phyloP scores from a whole-genome alignment of 2,888 invertebrate species.

The Drosophila flavopinicola region DNA sequence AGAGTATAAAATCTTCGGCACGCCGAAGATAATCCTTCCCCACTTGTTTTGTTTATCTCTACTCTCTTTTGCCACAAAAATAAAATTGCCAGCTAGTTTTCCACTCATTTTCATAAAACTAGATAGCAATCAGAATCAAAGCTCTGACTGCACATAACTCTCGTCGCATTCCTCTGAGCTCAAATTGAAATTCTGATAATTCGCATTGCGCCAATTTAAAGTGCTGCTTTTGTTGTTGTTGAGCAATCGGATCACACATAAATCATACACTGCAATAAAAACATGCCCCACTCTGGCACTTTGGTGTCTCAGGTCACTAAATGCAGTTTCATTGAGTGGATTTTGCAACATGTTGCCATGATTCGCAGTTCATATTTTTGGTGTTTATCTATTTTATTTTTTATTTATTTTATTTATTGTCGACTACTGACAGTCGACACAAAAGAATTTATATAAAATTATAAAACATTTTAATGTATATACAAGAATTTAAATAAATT shows the following conservation, averaged over 20 bases:
- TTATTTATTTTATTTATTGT: no score
- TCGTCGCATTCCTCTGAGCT: no score
- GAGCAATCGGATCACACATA: slow-evolving; percentile 1
- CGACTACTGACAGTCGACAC: no score
- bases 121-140: not conserved
- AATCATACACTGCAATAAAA: not conserved
- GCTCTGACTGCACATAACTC: no score
- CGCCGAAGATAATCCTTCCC: no score
- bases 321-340: slow-evolving; percentile 8
- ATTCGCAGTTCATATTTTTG: slow-evolving; percentile 7
- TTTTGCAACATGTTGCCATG: slow-evolving; percentile 11
- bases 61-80: no score
- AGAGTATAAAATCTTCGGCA: no score
- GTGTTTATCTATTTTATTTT: slow-evolving; percentile 29
- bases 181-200: not conserved
- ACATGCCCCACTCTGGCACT: not conserved
- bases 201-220: not conserved
- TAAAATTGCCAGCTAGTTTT: not conserved
- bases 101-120: not conserved
- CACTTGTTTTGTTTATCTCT: no score
- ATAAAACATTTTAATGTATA: no score
- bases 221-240: not conserved
- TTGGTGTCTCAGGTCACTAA: slow-evolving; percentile 12
- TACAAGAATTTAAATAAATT: no score
- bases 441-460: no score